Evolutionary conservation across 2,888 invertebrate genomes (phyloP).

Genomic region (Diogma glabrata): DNA sequence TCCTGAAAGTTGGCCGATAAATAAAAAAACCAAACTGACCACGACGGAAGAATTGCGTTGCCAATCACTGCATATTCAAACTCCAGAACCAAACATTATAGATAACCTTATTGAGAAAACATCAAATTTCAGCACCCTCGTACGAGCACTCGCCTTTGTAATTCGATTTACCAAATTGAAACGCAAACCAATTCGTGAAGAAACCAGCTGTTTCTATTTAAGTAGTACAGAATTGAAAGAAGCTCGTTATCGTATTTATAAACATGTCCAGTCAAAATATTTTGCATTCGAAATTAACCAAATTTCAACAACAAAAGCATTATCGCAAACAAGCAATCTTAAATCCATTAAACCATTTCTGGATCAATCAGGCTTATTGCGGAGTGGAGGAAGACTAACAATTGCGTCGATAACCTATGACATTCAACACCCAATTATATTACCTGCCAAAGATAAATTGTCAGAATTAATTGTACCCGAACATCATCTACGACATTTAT

Average conservation of each 20-base stretch:
- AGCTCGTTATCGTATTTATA: not conserved
- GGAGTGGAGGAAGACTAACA: not conserved
- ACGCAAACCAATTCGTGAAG: not conserved
- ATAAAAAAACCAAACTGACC: no score
- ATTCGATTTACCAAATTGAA: not conserved
- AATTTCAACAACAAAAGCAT: not conserved
- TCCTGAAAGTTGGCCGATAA: no score
- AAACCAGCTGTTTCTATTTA: no score
- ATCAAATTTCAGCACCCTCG: not conserved
- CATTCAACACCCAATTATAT: not conserved
- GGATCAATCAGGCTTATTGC: not conserved
- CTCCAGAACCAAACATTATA: not conserved
- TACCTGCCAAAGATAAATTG: not conserved
- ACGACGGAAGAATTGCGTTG: not conserved
- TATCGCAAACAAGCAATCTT: not conserved
- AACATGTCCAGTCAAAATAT: not conserved
- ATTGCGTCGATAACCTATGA: not conserved
- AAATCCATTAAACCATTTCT: not conserved
- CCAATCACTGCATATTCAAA: not conserved
- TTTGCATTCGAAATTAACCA: not conserved
- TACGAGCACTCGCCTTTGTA: not conserved
- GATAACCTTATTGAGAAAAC: not conserved
- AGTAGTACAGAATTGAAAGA: not conserved
- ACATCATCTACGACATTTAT: not conserved
- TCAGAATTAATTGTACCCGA: not conserved